Evolutionary conservation across 2,888 invertebrate species (phyloP), one percentile per base, ranked within the genome.

Genomic region (Venustoraphidia nigricollis): DNA sequence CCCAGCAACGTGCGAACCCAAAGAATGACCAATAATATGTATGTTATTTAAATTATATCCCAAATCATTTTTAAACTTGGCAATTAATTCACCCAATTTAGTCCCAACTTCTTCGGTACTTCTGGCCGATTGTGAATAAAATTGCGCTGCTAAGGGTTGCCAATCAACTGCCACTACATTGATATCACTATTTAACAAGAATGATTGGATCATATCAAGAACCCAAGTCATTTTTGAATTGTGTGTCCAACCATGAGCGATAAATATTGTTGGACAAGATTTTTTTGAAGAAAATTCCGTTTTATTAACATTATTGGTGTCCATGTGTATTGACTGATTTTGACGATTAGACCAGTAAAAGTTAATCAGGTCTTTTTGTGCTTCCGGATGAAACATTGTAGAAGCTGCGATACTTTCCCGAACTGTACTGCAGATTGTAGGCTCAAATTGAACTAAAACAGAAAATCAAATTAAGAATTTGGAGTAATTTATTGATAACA

Each of bases 241-340:
- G 1, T 68, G 67, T 45, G 69, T 67, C 68, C 68, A 72, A n/a
- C 72, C 72, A 48, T 72, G 72, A 27, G 70, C 66, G 37, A 72
- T 60, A 10, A 70, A 57, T 53, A 70, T 68, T 1, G 69, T 69
- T 44, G 62, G 60, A 17, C 1, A 6, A 27, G 27, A 27, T 6
- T 27, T 27, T 27, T 6, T 27, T 27, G 3, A 3, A 27, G 27
- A 27, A 27, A 27, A 27, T 27, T 3, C 27, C 27, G 27, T 27
- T 6, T 6, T 6, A 27, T 27, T 27, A 27, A 27, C 5, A 27
- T 27, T 27, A 1, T 27, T 6, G 6, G 27, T 3, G 27, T 27
- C 6, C 1, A 27, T 27, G 27, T 27, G 27, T 5, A 27, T 27
- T 27, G 27, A 27, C 3, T 27, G 27, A 27, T 27, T 27, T 27